phyloP scores from a whole-genome alignment of 2,888 invertebrate genomes.

The Dryobota labecula region DNA sequence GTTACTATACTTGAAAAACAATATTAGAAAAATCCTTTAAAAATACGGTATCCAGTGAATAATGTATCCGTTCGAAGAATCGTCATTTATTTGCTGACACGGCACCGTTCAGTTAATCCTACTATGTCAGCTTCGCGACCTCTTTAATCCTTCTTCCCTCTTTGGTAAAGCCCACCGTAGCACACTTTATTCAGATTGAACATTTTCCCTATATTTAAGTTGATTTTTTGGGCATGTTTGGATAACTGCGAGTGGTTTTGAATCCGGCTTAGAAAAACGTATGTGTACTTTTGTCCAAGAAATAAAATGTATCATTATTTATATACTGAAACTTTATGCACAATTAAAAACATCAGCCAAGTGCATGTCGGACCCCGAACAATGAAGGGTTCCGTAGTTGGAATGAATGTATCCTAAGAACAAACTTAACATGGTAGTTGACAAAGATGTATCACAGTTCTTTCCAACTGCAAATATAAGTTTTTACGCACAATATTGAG shows the following conservation, averaged over 20 bases:
- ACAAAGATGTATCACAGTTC: too few relatives aligned
- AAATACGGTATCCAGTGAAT: constrained; percentile 67
- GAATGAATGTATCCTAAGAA: too few relatives aligned
- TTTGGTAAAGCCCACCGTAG: constrained; percentile 77
- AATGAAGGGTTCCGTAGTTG: too few relatives aligned
- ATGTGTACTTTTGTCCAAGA: constrained; percentile 32
- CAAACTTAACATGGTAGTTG: too few relatives aligned
- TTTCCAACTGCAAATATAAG: too few relatives aligned
- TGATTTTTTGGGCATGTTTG: constrained; percentile 65
- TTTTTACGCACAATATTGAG: too few relatives aligned
- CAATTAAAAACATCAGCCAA: too few relatives aligned
- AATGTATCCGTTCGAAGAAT: constrained; percentile 72
- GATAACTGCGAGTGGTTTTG: constrained; percentile 59
- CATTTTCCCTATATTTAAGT: constrained; percentile 72
- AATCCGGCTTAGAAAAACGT: constrained; percentile 56
- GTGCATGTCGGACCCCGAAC: too few relatives aligned
- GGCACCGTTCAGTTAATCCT: constrained; percentile 83
- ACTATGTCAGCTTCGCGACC: constrained; percentile 87
- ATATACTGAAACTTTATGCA: too few relatives aligned
- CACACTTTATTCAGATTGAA: constrained; percentile 80
- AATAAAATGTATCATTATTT: constrained; percentile 27
- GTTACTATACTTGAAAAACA: constrained; percentile 3
- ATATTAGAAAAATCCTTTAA: constrained; percentile 2
- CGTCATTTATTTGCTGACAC: constrained; percentile 85
- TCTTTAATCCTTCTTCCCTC: constrained; percentile 86